phyloP scores from a whole-genome alignment of 1,140 invertebrate species.

The Drosophila murphyi region DNA sequence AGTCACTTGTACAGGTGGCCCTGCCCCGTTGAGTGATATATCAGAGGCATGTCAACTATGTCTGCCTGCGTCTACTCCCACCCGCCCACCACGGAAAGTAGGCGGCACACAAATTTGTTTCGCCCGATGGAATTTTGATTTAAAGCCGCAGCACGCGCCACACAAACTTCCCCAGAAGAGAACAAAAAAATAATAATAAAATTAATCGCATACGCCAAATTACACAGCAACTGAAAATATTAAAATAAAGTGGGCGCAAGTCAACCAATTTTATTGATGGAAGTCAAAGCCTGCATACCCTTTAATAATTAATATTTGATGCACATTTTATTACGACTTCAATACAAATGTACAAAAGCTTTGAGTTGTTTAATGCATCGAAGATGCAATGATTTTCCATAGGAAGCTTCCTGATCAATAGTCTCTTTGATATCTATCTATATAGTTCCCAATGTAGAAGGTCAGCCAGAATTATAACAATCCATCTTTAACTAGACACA shows the following conservation, averaged over 20 bases:
- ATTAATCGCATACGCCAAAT: constrained; percentile 69
- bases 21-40: constrained; percentile 60
- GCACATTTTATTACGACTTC: no score
- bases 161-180: constrained; percentile 14
- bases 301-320: background rate
- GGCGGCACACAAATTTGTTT: constrained; percentile 35
- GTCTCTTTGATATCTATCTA: no score
- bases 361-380: no score
- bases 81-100: background rate
- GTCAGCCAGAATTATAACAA: background rate
- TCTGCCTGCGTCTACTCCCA: background rate
- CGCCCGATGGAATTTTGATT: constrained; percentile 59
- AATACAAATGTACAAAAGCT: no score
- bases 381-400: no score
- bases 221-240: constrained; percentile 58
- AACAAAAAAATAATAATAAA: constrained; percentile 7
- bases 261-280: background rate
- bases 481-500: background rate
- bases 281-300: constrained; percentile 15
- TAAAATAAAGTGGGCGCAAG: constrained; percentile 23
- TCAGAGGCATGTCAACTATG: constrained; percentile 44
- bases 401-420: no score
- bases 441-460: no score
- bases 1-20: constrained; percentile 73
- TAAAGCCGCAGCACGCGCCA: constrained; percentile 59